Base-by-base conservation (phyloP, 2,888 invertebrate genomes). In the Agrotis segetum region DNA sequence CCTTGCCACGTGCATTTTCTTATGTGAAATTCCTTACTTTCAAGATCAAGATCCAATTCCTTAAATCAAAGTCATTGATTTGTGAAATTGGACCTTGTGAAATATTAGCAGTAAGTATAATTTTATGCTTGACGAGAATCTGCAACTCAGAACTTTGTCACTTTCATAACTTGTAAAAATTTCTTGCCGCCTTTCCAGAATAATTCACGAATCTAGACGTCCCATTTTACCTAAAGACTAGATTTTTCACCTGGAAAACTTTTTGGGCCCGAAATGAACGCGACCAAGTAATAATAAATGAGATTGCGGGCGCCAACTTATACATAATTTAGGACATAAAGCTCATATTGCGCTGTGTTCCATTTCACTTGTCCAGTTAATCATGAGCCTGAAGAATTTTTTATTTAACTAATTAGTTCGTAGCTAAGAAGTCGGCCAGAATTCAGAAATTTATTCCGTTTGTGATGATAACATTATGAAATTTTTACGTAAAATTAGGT, bases 231-330 rank as follows among this genome's bases (percentile, higher is more conserved):
- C 60, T 14, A 53, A 52, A 77, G 14, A 46, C 77, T 70, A 65
- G 40, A 56, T 81, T 77, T 83, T 82, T 78, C 62, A 75, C 65
- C 71, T 61, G 56, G 49, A 55, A 60, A 70, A 82, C 56, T 53
- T 80, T 78, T 74, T 70, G 50, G 61, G 69, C 52, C 66, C 77
- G 70, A 79, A 87, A 87, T 87, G 83, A 84, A 85, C 85, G 77
- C 75, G 46, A 74, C 74, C 74, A 67, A 50, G 70, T 84, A 89
- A 91, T 90, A 90, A 89, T 89, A 88, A 89, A 92, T 89, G 87
- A 88, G 86, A 83, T 86, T 87, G 85, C 83, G 78, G 83, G 72
- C 77, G 82, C 75, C 79, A 86, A 85, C 76, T 85, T 84, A 82
- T 90, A 85, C 83, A 90, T 91, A 88, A 89, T 90, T 88, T 82